Evolutionary conservation across 1,140 invertebrate genomes (phyloP).

Genomic region (Cotesia glomerata): DNA sequence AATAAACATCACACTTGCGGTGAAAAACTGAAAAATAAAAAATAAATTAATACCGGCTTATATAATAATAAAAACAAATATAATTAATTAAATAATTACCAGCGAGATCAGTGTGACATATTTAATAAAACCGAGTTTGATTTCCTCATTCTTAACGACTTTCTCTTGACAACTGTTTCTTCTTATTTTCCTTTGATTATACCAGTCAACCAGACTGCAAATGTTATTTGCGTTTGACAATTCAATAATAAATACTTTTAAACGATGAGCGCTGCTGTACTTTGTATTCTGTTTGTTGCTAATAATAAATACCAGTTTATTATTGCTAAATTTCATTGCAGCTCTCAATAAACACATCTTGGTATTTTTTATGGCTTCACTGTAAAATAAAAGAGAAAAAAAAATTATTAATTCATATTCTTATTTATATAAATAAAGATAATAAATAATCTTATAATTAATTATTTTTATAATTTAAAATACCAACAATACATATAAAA

Average conservation of each 20-base stretch:
- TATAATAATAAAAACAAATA: neutral
- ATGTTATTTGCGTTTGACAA: neutral
- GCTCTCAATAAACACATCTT: neutral
- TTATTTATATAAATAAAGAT: neutral
- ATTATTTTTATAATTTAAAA: neutral
- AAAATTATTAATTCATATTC: neutral
- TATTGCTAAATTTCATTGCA: neutral
- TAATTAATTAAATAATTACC: constrained; percentile 2
- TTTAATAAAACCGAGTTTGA: neutral
- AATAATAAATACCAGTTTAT: neutral
- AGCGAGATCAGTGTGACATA: neutral
- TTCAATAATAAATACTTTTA: neutral
- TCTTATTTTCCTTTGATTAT: neutral
- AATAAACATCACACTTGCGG: too few relatives aligned
- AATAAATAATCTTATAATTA: neutral
- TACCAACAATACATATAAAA: neutral
- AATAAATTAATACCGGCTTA: neutral
- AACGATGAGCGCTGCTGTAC: neutral
- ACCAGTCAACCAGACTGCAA: neutral
- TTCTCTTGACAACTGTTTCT: neutral
- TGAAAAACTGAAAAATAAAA: neutral
- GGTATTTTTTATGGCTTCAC: neutral
- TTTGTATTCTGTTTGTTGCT: neutral
- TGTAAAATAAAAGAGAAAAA: neutral
- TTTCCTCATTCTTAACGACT: neutral